phyloP scores from a whole-genome alignment of 2,797 vertebrate genomes.

The Clarias pachynema region DNA sequence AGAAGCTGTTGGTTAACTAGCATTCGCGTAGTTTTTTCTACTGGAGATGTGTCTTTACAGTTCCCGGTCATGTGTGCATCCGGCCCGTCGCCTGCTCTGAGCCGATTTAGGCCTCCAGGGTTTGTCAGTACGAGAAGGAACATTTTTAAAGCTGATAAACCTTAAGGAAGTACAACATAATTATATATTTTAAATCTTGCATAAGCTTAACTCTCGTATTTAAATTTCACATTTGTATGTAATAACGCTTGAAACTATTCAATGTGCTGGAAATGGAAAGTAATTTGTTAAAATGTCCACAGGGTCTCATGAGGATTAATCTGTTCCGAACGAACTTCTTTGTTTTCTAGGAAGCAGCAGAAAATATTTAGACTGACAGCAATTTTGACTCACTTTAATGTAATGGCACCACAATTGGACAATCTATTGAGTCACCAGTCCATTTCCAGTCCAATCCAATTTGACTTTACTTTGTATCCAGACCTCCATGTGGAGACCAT shows the following conservation, averaged over 20 bases:
- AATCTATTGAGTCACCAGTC: slow-evolving; percentile 1
- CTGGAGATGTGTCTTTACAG: slow-evolving; percentile 36
- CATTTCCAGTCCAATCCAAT: slow-evolving; percentile 9
- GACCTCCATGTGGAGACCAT: background rate
- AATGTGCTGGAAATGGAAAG: background rate
- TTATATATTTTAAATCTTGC: slow-evolving; percentile 14
- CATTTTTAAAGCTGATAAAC: background rate
- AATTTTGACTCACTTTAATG: slow-evolving; percentile 17
- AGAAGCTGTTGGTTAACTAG: slow-evolving; percentile 20
- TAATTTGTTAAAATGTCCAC: slow-evolving; percentile 13
- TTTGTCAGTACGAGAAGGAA: slow-evolving; percentile 20
- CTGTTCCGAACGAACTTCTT: background rate
- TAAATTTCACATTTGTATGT: slow-evolving; percentile 8
- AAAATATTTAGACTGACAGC: slow-evolving; percentile 18
- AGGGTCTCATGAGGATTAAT: background rate
- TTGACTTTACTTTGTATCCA: slow-evolving; percentile 17
- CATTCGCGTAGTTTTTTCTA: slow-evolving; percentile 40
- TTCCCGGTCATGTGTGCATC: slow-evolving; percentile 9
- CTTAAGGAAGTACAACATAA: slow-evolving; percentile 3
- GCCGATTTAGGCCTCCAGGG: slow-evolving; percentile 14
- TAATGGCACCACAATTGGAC: slow-evolving; percentile 10
- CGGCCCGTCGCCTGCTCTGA: slow-evolving; percentile 1
- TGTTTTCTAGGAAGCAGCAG: slow-evolving; percentile 12
- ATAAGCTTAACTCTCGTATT: background rate
- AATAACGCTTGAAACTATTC: background rate